Conservation (phyloP, 2,888 invertebrate genomes). For the Epistrophe eligans region DNA sequence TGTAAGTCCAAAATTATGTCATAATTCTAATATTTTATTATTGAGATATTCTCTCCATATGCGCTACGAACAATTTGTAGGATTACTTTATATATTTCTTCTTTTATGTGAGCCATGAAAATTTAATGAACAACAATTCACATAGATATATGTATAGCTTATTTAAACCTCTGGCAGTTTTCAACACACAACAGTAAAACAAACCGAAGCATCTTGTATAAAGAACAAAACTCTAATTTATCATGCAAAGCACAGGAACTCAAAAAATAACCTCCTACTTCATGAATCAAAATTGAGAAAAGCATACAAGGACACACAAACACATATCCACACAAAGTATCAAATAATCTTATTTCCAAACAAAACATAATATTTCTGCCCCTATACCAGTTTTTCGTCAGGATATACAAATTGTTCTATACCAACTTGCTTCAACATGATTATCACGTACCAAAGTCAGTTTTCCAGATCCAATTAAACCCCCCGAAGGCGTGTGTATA, state of each 20-base stretch:
- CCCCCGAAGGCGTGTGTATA: not conserved
- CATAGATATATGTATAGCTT: not conserved
- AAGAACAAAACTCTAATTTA: conserved; percentile 7
- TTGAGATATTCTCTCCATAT: not conserved
- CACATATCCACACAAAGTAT: not conserved
- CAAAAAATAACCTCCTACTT: not conserved
- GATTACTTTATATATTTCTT: not conserved
- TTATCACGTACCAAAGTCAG: conserved; percentile 46
- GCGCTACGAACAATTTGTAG: not conserved
- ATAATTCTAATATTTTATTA: not conserved
- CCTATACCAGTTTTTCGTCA: not conserved
- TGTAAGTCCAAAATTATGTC: not conserved
- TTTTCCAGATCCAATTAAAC: conserved; percentile 29
- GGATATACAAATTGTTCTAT: conserved; percentile 20
- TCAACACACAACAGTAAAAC: not conserved
- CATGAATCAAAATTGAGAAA: not conserved
- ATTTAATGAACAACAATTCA: conserved; percentile 10
- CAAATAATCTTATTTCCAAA: conserved; percentile 4
- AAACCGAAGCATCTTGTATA: not conserved
- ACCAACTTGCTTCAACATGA: not conserved
- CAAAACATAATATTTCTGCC: not conserved
- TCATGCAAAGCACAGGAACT: conserved; percentile 15
- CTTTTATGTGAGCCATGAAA: not conserved
- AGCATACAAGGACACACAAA: not conserved
- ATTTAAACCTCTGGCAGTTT: not conserved